Percentiles rank a stretch among this genome's conserved stretches.
Evolutionary conservation across 2,113 vertebrate species (phyloP).

Genomic region (Lamprotornis superbus): DNA sequence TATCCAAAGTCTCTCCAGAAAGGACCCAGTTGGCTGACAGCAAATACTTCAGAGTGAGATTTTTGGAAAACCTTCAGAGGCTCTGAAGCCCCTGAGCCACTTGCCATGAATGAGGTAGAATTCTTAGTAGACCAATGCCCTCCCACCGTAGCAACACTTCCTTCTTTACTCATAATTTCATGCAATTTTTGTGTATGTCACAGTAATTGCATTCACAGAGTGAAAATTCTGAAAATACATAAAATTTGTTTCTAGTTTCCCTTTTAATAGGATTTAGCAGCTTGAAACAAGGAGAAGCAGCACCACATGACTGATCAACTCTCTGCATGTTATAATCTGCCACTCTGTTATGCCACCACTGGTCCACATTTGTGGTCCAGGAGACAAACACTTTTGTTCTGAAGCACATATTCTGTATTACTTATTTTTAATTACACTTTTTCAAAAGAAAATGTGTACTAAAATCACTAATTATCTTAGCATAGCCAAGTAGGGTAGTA

Average conservation of each 20-base stretch:
- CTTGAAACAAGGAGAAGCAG: not conserved
- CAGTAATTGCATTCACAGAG: not conserved
- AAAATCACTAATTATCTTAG: not conserved
- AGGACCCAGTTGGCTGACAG: not conserved
- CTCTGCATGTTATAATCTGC: not conserved
- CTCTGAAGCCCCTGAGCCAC: not conserved
- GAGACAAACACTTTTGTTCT: not conserved
- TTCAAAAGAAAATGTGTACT: not conserved
- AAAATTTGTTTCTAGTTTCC: not conserved
- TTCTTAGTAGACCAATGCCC: not conserved
- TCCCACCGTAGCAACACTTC: not conserved
- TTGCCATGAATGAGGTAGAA: not conserved
- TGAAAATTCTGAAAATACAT: not conserved
- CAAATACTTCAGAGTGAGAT: not conserved
- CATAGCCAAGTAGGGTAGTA: not conserved
- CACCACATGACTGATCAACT: not conserved
- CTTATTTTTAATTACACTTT: not conserved
- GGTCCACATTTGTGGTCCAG: not conserved
- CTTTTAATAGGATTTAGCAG: conserved; percentile 7
- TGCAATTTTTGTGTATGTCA: not conserved
- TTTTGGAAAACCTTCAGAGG: not conserved
- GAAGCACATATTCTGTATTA: not conserved
- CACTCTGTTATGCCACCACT: not conserved
- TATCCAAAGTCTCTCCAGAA: not conserved
- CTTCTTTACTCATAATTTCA: not conserved